Conservation (phyloP, 2,888 invertebrate genomes). For the Trichopoda pennipes region DNA sequence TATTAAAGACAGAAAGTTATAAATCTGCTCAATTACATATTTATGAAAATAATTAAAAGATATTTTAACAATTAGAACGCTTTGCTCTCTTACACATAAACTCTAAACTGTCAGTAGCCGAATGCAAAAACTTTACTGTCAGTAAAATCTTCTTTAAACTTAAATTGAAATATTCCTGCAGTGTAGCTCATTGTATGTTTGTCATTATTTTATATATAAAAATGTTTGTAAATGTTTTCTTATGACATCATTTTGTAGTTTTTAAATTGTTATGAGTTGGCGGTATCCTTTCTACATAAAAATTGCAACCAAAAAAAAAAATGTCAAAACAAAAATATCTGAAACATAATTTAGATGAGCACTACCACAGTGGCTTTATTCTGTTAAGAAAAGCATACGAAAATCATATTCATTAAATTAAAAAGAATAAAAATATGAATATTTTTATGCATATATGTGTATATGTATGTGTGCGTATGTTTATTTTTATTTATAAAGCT, state of each 20-base stretch:
- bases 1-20: too few species aligned
- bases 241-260: slow-evolving; percentile 59
- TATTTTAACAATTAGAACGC: too few species aligned
- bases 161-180: neutral
- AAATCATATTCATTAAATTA: slow-evolving; percentile 32
- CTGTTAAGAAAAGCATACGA: slow-evolving; percentile 32
- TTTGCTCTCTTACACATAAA: too few species aligned
- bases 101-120: too few species aligned
- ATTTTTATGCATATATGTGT: slow-evolving; percentile 16
- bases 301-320: slow-evolving; percentile 4
- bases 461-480: neutral
- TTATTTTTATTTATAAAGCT: slow-evolving; percentile 11
- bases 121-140: too few species aligned
- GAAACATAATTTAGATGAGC: slow-evolving; percentile 56
- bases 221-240: neutral
- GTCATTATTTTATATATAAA: neutral
- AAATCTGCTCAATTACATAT: too few species aligned
- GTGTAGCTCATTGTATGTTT: neutral
- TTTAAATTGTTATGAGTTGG: slow-evolving; percentile 50
- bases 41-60: too few species aligned
- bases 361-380: slow-evolving; percentile 37
- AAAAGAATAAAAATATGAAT: slow-evolving; percentile 39
- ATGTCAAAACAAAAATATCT: slow-evolving; percentile 26
- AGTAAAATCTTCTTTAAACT: neutral
- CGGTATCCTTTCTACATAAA: slow-evolving; percentile 61